Percentiles rank a stretch among this genome's conserved stretches.
Evolutionary conservation across 2,113 vertebrate genomes (phyloP).

Genomic region (Atherinomorus stipes): DNA sequence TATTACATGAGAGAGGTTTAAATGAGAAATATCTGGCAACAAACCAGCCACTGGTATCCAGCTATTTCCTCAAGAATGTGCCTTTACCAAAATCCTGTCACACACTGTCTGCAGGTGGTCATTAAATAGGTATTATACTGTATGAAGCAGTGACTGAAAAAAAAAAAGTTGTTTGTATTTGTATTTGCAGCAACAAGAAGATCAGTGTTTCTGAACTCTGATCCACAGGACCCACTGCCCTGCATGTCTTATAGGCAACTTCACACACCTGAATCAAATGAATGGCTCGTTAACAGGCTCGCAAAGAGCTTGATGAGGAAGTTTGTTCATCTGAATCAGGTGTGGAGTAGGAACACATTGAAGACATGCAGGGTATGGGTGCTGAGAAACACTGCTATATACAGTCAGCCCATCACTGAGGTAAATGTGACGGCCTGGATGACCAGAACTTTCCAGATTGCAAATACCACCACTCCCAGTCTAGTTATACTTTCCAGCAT

Average conservation of each 20-base stretch:
- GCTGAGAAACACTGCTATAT: no score
- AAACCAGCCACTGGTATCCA: constrained; percentile 12
- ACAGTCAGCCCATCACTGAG: neutral
- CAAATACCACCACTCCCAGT: neutral
- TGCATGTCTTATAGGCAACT: no score
- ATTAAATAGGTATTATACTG: constrained; percentile 34
- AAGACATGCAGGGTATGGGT: no score
- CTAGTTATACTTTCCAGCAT: neutral
- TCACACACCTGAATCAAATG: no score
- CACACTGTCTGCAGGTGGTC: constrained; percentile 27
- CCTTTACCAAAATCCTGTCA: constrained; percentile 8
- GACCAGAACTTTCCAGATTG: constrained; percentile 5
- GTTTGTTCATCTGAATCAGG: no score
- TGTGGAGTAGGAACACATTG: no score
- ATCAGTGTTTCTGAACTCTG: no score
- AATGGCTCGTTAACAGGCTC: no score
- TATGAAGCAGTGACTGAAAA: constrained; percentile 12
- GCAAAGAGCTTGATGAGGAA: no score
- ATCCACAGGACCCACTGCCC: no score
- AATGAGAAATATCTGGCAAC: constrained; percentile 19
- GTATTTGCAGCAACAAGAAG: neutral
- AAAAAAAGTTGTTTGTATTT: constrained; percentile 18
- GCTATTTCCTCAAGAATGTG: constrained; percentile 6
- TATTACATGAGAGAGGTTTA: neutral
- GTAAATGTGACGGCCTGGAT: neutral